Base-by-base conservation (phyloP, 2,888 invertebrate genomes). In the Eristalis arbustorum region DNA sequence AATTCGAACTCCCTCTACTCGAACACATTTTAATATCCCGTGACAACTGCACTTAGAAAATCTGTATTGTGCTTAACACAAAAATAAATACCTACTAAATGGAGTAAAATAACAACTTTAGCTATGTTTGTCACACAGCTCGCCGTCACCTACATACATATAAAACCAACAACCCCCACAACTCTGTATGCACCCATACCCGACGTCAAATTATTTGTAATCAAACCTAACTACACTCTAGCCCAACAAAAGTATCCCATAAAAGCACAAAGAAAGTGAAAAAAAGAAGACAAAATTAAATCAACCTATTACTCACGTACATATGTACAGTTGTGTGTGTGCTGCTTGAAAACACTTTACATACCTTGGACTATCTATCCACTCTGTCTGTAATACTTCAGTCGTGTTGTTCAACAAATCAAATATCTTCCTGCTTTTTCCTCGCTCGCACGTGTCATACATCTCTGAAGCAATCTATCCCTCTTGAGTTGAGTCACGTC, bases 211-310 rank as follows among this genome's bases (percentile, higher is more conserved):
- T 40, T 75, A 22, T 59, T 75, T 66, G 57, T 14, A 59, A 75
- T 75, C 64, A 42, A 31, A 75, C 59, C 42, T 59, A 74, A 8
- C 28, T 28, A 28, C 13, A 23, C n/a, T 14, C 34, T 13, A 37
- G 22, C 49, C n/a, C 18, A 42, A 62, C 61, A 42, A 22, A 61
- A 28, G 40, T 61, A 40, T 8, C 40, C 28, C 42, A 59, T 67
- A 67, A 75, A 67, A 75, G 75, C 75, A 67, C 75, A 75, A 75
- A 61, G 74, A 75, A 67, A 75, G 67, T 75, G 75, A 75, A 75
- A 66, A 57, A 74, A 67, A 25, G 11, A 59, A 31, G 28, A 75
- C 25, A 57, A 66, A 57, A 67, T 75, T 67, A 66, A 75, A 75
- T 67, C 28, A 75, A 34, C 8, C 25, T 28, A 37, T 64, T 62